Conservation (phyloP, 2,797 vertebrate species). For the Alca torda region DNA sequence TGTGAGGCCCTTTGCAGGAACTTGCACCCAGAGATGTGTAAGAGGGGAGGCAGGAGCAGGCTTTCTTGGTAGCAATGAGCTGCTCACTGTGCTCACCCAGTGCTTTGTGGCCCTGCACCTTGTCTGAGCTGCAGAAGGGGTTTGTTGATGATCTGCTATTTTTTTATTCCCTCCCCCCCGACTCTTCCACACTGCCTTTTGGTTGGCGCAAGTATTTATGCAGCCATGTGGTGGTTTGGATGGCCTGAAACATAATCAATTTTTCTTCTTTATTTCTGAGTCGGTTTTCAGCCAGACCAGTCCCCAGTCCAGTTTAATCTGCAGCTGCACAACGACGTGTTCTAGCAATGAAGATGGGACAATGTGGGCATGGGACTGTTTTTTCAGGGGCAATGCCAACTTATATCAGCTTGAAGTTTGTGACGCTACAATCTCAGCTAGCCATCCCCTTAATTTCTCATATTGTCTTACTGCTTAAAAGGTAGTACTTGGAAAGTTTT, state of each 20-base stretch:
- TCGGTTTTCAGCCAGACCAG: background rate
- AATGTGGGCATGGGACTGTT: background rate
- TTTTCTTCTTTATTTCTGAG: background rate
- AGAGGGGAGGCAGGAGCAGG: background rate
- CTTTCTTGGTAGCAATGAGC: background rate
- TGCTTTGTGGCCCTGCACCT: background rate
- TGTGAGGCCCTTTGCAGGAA: background rate
- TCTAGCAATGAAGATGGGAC: background rate
- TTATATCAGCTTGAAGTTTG: background rate
- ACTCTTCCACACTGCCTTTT: background rate
- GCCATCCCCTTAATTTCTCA: background rate
- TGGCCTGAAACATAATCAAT: background rate
- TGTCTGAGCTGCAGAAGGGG: background rate
- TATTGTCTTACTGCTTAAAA: background rate
- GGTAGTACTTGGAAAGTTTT: background rate
- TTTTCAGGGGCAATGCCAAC: background rate
- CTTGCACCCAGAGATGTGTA: no score
- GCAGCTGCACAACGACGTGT: background rate
- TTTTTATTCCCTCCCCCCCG: background rate
- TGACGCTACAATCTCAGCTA: background rate
- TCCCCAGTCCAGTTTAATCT: background rate
- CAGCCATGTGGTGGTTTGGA: background rate
- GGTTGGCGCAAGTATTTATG: background rate
- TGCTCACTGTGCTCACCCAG: accelerated
- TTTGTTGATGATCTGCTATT: background rate